Evolutionary conservation across 2,888 invertebrate genomes (phyloP), one percentile per base, ranked within the genome.

Genomic region (Cheilosia vulpina): DNA sequence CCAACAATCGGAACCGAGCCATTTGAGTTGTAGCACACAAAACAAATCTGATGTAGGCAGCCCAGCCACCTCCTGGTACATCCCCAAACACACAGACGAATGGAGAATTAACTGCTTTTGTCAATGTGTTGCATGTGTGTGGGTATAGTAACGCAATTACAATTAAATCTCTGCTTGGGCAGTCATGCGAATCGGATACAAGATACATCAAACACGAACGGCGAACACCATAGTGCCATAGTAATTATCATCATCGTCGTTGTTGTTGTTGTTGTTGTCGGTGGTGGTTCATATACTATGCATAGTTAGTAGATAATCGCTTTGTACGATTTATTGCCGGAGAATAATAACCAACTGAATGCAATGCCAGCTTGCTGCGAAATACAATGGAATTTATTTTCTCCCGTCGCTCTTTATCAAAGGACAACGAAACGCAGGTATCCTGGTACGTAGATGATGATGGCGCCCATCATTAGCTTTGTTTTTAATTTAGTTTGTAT

Each of bases 161-260:
- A 84, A 84, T 84, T 84, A 84, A 84, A 84, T 84, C 45, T 66
- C 65, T 79, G 84, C 65, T 84, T 84, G 84, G 71, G 58, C 71
- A 75, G 45, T 79, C 84, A 84, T 75, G 79, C 79, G 79, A 79
- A 84, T 84, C 84, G 60, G 75, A 79, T 79, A 76, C 71, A 79
- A 84, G 79, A 79, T 79, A 84, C 72, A 63, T 83, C 68, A 68
- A 83, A 78, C 72, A 78, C 77, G 68, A 77, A 78, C 78, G 58
- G 52, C 31, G 27, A 27, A 31, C 43, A 47, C 47, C 21, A 43
- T 58, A 43, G 38, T 58, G 66, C 47, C 41, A 50, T 53, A 43
- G 65, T 71, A 78, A 73, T 83, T 57, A 83, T 68, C 68, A 57
- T 83, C 34, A 62, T 68, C 68, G 27, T 57, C 55, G 47, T 60